A percentile compares a stretch with the other conserved stretches of the same genome.
phyloP scores from a whole-genome alignment of 2,797 vertebrate species.

The Leptoclinus maculatus region DNA sequence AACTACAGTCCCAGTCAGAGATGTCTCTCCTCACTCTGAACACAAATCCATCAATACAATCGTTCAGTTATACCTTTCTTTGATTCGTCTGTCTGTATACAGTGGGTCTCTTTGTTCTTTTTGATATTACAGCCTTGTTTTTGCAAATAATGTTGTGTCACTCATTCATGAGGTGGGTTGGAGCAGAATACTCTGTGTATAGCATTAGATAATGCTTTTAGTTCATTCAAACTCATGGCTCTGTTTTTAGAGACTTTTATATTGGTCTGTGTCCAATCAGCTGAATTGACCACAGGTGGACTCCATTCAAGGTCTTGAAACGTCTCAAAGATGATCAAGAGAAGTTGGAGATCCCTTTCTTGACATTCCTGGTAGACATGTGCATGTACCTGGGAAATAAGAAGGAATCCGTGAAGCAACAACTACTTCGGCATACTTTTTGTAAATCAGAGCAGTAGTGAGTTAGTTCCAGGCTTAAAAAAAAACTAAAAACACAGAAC shows the following conservation, averaged over 20 bases:
- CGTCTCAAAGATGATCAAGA: background rate
- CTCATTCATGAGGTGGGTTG: background rate
- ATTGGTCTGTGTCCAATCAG: too few relatives aligned
- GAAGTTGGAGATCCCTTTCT: background rate
- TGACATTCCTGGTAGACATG: background rate
- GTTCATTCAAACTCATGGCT: too few relatives aligned
- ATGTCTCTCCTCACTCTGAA: too few relatives aligned
- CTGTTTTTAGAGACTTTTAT: too few relatives aligned
- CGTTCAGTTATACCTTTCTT: background rate
- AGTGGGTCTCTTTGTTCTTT: background rate
- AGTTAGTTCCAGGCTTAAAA: slow-evolving; percentile 13
- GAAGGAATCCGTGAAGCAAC: background rate
- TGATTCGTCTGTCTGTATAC: background rate
- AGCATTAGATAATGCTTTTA: background rate
- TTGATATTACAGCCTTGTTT: background rate
- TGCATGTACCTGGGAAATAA: background rate
- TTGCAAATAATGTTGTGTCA: background rate
- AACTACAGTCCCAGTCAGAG: background rate
- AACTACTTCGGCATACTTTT: slow-evolving; percentile 9
- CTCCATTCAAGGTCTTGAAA: background rate
- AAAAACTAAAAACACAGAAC: background rate
- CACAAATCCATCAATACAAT: background rate
- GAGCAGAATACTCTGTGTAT: background rate
- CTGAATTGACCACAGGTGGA: too few relatives aligned
- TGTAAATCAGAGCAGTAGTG: slow-evolving; percentile 15